Conservation (phyloP, 2,888 invertebrate species). For the Trilocha varians region DNA sequence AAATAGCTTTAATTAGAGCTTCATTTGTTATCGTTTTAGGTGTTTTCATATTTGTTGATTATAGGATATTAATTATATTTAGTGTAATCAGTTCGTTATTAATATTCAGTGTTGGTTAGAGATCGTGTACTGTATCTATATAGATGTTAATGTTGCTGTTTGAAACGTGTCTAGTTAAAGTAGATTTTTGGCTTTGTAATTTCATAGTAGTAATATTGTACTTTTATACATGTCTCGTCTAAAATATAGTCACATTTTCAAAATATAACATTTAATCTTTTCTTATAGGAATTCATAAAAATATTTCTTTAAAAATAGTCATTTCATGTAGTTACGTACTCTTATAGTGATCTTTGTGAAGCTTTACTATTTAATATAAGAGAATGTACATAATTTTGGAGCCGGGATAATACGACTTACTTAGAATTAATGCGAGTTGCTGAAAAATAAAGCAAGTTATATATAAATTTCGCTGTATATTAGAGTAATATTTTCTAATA, state of each 20-base stretch:
- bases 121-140: too few relatives aligned
- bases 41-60: background rate
- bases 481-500: background rate
- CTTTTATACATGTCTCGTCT: too few relatives aligned
- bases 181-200: too few relatives aligned
- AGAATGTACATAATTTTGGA: constrained; percentile 59
- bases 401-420: constrained; percentile 73
- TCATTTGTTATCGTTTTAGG: background rate
- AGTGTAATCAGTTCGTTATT: background rate
- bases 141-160: too few relatives aligned
- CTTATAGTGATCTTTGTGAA: constrained; percentile 49
- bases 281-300: too few relatives aligned
- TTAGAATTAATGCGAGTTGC: constrained; percentile 39
- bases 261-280: too few relatives aligned
- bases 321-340: constrained; percentile 22
- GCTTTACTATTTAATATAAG: constrained; percentile 56
- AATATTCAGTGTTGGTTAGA: too few relatives aligned
- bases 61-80: background rate
- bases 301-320: constrained; percentile 12
- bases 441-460: background rate
- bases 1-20: background rate
- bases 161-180: too few relatives aligned
- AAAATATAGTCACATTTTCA: too few relatives aligned
- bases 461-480: constrained; percentile 3
- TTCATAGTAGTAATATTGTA: too few relatives aligned